phyloP scores from a whole-genome alignment of 2,113 vertebrate species.

The Istiophorus platypterus region DNA sequence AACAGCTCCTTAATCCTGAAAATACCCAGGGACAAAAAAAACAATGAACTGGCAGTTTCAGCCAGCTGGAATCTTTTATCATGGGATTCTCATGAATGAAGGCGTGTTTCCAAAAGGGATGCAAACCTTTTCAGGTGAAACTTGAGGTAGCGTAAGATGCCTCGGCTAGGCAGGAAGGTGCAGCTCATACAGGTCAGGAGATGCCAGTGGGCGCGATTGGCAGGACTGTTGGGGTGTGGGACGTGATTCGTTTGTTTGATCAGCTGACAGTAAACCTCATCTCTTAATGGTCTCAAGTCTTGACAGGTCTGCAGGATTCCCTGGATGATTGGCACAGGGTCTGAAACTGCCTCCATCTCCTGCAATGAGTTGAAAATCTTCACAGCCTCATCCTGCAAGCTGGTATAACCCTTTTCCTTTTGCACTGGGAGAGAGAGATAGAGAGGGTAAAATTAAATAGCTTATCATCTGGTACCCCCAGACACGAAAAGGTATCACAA shows the following conservation, averaged over 20 bases:
- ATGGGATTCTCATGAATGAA: not conserved
- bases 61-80: not conserved
- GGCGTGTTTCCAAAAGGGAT: not conserved
- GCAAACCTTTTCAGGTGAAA: conserved; percentile 92
- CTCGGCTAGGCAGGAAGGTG: conserved; percentile 91
- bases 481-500: not conserved
- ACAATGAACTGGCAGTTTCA: not conserved
- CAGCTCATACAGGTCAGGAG: conserved; percentile 93
- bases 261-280: conserved; percentile 95
- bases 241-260: conserved; percentile 96
- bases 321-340: conserved; percentile 93
- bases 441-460: not conserved
- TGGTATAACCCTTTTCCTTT: conserved; percentile 93
- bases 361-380: conserved; percentile 96
- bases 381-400: conserved; percentile 93
- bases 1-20: conserved; percentile 90
- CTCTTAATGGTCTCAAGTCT: conserved; percentile 89
- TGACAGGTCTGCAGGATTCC: conserved; percentile 96
- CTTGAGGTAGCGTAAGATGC: conserved; percentile 92
- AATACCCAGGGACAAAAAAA: not conserved
- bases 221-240: conserved; percentile 88
- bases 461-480: not conserved
- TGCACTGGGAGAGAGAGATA: conserved; percentile 83
- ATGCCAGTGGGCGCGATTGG: conserved; percentile 90
- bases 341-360: conserved; percentile 92